Percentiles rank a stretch among this genome's conserved stretches.
Evolutionary conservation across 2,797 vertebrate species (phyloP).

Genomic region (Neosilurus hyrtlii): DNA sequence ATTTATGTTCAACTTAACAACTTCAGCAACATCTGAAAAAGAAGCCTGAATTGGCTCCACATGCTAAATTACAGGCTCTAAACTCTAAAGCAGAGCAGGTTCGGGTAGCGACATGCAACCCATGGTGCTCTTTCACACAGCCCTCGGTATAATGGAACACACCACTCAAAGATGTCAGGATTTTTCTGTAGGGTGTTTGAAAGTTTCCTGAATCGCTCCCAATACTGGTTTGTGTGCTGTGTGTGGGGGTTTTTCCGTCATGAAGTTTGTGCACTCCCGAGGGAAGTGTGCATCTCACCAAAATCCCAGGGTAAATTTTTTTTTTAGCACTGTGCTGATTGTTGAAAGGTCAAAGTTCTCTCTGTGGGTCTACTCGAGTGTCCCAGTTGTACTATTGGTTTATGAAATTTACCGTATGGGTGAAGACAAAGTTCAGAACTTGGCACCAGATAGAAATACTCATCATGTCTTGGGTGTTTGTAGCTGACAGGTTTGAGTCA

Average conservation of each 20-base stretch:
- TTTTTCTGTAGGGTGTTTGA: background rate
- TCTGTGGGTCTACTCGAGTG: background rate
- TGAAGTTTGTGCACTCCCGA: background rate
- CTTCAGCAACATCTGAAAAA: background rate
- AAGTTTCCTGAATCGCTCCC: too few species aligned
- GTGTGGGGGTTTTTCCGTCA: background rate
- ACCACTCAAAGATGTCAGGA: background rate
- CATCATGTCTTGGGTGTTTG: too few species aligned
- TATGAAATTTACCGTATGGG: background rate
- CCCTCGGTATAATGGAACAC: background rate
- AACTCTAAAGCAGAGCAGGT: background rate
- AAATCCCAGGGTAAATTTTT: background rate
- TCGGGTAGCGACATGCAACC: background rate
- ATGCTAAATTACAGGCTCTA: background rate
- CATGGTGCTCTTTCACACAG: background rate
- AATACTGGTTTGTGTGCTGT: background rate
- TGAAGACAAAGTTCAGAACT: too few species aligned
- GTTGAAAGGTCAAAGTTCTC: slow-evolving; percentile 3
- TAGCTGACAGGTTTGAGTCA: too few species aligned
- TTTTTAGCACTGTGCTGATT: background rate
- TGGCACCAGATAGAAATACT: too few species aligned
- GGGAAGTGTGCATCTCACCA: background rate
- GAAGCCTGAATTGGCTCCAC: background rate
- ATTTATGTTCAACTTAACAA: background rate
- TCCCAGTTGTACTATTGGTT: background rate